Evolutionary conservation across 2,888 invertebrate species (phyloP).

Genomic region (Amphipyra berbera): DNA sequence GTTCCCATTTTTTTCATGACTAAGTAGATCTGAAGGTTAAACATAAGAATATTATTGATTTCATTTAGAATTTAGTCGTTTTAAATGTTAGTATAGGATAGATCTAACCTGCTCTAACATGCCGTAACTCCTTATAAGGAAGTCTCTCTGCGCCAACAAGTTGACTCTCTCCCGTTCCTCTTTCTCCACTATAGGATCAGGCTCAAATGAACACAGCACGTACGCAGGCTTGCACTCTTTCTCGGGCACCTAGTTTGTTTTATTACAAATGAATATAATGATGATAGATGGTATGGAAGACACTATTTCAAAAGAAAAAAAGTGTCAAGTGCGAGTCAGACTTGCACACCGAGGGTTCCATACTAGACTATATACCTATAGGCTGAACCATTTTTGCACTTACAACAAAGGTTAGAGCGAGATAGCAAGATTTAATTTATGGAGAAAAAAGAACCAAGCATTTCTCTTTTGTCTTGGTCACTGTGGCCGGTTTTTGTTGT

Average conservation of each 20-base stretch:
- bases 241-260: conserved; percentile 65
- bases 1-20: conserved; percentile 92
- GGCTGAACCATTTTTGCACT: no score
- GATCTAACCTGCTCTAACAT: conserved; percentile 90
- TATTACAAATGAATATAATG: conserved; percentile 8
- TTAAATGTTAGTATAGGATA: background rate
- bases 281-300: background rate
- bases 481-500: no score
- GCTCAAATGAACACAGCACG: conserved; percentile 90
- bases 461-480: no score
- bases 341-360: no score
- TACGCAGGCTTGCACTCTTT: conserved; percentile 75
- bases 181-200: conserved; percentile 91
- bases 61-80: background rate
- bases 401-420: no score
- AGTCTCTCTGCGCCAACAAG: conserved; percentile 92
- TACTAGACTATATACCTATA: no score
- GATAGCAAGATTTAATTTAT: no score
- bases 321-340: no score
- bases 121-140: conserved; percentile 92
- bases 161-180: conserved; percentile 93
- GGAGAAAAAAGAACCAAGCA: no score
- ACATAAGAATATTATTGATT: background rate
- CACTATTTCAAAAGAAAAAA: conserved; percentile 2
- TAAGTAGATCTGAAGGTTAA: conserved; percentile 86